A percentile compares a stretch with the other conserved stretches of the same genome.
Conservation (phyloP, 2,113 vertebrate species). For the Elephas maximus region DNA sequence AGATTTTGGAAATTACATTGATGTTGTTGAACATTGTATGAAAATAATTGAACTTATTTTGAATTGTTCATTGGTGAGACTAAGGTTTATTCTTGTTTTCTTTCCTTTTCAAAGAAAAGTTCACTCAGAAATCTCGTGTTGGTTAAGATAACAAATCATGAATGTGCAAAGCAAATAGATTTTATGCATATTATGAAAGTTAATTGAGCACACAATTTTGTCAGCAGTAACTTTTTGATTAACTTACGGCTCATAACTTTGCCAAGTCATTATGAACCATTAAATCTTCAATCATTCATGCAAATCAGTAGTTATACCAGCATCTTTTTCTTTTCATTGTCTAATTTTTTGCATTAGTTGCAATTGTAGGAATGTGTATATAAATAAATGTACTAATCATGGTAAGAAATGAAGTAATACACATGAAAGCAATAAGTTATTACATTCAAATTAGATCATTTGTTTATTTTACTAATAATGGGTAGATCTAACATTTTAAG, state of each 20-base stretch:
- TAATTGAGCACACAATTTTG: slow-evolving; percentile 76
- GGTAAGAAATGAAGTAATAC: slow-evolving; percentile 79
- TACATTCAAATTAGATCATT: slow-evolving; percentile 65
- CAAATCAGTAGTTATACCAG: slow-evolving; percentile 80
- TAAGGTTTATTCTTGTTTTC: neutral
- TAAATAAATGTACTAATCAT: slow-evolving; percentile 75
- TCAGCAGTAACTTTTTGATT: slow-evolving; percentile 82
- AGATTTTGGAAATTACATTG: neutral
- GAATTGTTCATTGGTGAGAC: neutral
- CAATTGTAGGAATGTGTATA: slow-evolving; percentile 69
- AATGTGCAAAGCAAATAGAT: slow-evolving; percentile 59
- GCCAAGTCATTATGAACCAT: slow-evolving; percentile 86
- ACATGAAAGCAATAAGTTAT: slow-evolving; percentile 74
- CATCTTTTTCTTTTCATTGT: slow-evolving; percentile 79
- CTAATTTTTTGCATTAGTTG: slow-evolving; percentile 80
- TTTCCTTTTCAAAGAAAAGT: neutral
- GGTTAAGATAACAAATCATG: slow-evolving; percentile 52
- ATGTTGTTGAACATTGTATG: neutral
- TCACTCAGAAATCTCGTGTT: neutral
- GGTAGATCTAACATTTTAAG: slow-evolving; percentile 27
- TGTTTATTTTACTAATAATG: slow-evolving; percentile 64
- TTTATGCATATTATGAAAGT: slow-evolving; percentile 60
- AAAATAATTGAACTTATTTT: slow-evolving; percentile 1
- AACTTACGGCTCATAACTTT: slow-evolving; percentile 75
- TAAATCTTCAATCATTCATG: slow-evolving; percentile 86